phyloP scores from a whole-genome alignment of 2,888 invertebrate species.

The Tanypteryx hageni region DNA sequence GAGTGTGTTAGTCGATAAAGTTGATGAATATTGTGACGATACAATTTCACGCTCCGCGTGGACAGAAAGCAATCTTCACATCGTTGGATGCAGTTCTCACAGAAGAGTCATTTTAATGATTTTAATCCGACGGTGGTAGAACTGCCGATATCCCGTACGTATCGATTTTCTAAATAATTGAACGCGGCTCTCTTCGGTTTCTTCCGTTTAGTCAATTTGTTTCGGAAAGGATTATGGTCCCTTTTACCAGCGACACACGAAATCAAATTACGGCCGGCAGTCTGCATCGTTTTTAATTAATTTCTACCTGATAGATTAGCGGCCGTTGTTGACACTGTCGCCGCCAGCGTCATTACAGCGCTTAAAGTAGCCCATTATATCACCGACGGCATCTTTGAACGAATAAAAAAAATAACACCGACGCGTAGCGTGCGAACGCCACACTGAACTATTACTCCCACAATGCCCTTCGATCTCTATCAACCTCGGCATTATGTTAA shows the following conservation, averaged over 20 bases:
- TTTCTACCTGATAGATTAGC: neutral
- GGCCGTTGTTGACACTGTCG: neutral
- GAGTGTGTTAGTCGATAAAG: no score
- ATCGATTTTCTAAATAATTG: neutral
- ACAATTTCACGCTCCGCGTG: no score
- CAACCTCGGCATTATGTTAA: no score
- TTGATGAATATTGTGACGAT: no score
- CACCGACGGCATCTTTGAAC: no score
- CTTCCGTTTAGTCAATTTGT: neutral
- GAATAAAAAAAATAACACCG: neutral
- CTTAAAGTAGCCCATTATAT: no score
- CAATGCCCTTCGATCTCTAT: no score
- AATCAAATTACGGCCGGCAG: neutral
- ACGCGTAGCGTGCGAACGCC: no score
- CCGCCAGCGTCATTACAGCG: neutral
- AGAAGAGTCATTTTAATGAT: no score
- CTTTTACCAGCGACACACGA: neutral
- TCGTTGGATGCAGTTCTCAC: no score
- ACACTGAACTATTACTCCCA: no score
- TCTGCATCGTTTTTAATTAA: neutral
- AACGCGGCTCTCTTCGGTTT: neutral
- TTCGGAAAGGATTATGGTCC: neutral
- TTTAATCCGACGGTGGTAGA: neutral
- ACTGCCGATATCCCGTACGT: neutral
- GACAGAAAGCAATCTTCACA: no score